These are phyloP conservation scores for Lasius platythorax DNA, from an alignment of 2,888 invertebrate species.

Conservation along the genomic window DNA sequence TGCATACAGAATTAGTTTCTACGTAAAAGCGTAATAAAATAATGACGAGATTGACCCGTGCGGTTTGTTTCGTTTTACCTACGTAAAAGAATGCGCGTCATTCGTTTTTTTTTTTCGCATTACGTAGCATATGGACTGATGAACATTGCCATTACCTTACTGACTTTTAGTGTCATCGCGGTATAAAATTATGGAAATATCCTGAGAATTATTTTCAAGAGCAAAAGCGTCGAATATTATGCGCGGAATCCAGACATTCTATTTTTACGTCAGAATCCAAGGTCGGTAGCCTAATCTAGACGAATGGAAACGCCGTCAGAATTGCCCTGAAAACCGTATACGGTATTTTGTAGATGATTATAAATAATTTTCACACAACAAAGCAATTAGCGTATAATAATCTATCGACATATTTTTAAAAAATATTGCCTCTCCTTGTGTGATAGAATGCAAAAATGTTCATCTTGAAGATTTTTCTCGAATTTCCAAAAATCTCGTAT, in stretches of 20 bases:
- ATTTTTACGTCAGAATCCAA: conserved; percentile 55
- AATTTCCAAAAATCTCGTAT: neutral
- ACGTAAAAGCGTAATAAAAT: conserved; percentile 17
- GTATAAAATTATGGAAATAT: conserved; percentile 63
- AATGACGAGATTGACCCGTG: neutral
- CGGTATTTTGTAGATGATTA: neutral
- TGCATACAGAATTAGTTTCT: neutral
- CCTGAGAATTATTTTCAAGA: conserved; percentile 49
- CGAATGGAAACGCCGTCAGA: neutral
- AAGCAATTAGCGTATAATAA: neutral
- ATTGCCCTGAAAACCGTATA: neutral
- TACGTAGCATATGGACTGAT: neutral
- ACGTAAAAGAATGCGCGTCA: neutral
- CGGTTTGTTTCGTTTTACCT: neutral
- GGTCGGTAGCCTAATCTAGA: conserved; percentile 60
- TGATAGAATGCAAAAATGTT: neutral
- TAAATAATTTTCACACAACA: too few species aligned
- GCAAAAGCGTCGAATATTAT: conserved; percentile 55
- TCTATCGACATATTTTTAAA: neutral
- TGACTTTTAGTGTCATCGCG: conserved; percentile 52
- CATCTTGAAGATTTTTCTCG: neutral
- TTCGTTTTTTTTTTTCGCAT: neutral
- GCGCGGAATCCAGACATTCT: conserved; percentile 27
- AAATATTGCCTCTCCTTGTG: neutral
- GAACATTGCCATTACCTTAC: conserved; percentile 19